Evolutionary conservation across 2,113 vertebrate species (phyloP), one percentile per base, ranked within the genome.

Genomic region (Anolis sagrei): DNA sequence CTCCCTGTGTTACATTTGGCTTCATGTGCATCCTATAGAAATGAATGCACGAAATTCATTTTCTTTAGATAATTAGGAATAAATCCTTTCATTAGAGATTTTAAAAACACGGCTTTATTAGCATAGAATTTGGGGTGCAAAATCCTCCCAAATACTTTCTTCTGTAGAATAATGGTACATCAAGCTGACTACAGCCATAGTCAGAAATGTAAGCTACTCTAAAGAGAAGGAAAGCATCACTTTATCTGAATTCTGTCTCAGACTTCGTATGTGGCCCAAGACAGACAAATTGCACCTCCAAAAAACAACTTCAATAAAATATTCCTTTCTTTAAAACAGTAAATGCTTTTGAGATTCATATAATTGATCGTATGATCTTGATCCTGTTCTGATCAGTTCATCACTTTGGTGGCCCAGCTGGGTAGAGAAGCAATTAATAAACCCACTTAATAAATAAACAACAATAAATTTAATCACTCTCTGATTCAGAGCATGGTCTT

Each of bases 401-500:
- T 58, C 54, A 58, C 54, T 58, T 58, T 58, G 54, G 54, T 16
- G 14, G 54, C 54, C 54, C 54, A 58, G 54, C 54, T 58, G 54
- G 13, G 54, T 58, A 58, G 13, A 58, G 18, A 58, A 58, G 54
- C 1, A 4, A 58, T 58, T 58, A 18, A 58, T 58, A 58, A 58
- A 58, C 54, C 14, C 3, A 58, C 54, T 58, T 58, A 58, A 58
- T 58, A 58, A 58, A 58, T 18, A 58, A 58, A 54, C 10, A 51
- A 54, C 8, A 54, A 58, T 85, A 83, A 61, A 87, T 32, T 88
- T 39, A 72, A 34, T 78, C 91, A 83, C 32, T 54, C 23, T 23
- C 74, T 88, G 85, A 68, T 87, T 70, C 86, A 74, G 82, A 89
- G 54, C 87, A 74, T 81, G 88, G 76, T 79, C 79, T 86, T 64